Evolutionary conservation across 1,140 invertebrate genomes (phyloP), one percentile per base, ranked within the genome.

Genomic region (Caenorhabditis latens): DNA sequence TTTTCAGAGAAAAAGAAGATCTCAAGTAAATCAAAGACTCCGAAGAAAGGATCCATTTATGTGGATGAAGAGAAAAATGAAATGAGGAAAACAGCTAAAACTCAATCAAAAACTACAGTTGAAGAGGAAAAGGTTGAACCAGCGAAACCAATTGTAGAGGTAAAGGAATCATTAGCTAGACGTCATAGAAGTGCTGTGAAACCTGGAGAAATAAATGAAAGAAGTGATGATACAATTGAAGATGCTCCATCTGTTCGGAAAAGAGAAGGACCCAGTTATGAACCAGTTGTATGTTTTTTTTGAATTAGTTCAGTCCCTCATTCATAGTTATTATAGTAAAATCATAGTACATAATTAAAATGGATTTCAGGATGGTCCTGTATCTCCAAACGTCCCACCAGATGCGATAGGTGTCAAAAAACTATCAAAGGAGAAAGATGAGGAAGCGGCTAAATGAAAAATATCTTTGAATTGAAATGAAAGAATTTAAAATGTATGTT

Each of bases 201-300:
- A 13, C 61, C 61, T 2, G 61, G 61, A 63, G 61, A 63, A 63
- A 14, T 63, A 24, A 63, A 63, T 32, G 61, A 63, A 32, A 40
- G 40, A 9, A 63, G 61, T 63, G 61, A 63, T 32, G 61, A 63
- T 32, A 63, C 61, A 40, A 63, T 63, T 63, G 61, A 63, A 63
- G 61, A 63, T 63, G 61, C 61, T 32, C 61, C 61, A 63, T 63
- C 61, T 13, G 61, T 63, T 32, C 3, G 61, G 9, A 63, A 63
- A 32, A 63, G 8, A 63, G 61, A 63, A 32, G 61, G 61, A 21
- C 61, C 61, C 0, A 63, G 61, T 63, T 63, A 63, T 32, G 61
- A 63, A 40, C 11, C 61, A 13, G 61, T 32, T 63, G 61, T 63
- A 32, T 53, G 50, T 14, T 11, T 53, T 11, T 8, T 53, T 11